Base-by-base conservation (phyloP, 2,113 vertebrate species). In the Noturus placidus region DNA sequence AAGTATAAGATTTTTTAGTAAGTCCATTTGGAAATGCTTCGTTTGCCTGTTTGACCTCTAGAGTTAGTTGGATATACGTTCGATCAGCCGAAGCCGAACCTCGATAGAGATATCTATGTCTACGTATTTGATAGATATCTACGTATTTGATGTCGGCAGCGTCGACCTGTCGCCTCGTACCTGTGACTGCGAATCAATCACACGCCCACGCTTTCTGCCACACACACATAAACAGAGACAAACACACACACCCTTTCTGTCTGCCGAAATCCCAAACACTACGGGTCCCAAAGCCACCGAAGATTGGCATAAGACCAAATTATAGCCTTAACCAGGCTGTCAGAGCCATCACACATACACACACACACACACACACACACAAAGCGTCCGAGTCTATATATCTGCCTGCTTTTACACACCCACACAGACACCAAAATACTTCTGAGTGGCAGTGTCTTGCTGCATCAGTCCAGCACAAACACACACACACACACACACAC, bases 141-240 rank as follows among this genome's bases (percentile, higher is more conserved):
- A n/a, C 3, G 38, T 52, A 78, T 65, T 79, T 57, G 22, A 77
- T 67, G 30, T 84, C 3, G 14, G 63, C 57, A 69, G 35, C 46
- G 42, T 81, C 81, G 25, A 72, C 46, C 57, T 65, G 69, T 89
- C 15, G 5, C 80, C 77, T 52, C 25, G 33, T 78, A 56, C 72
- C 84, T 69, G 65, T 82, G 76, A 72, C 70, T 78, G 70, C 35
- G 77, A 59, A 76, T 88, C 57, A 91, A 81, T 91, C 88, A 87
- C 46, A 35, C 50, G 72, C 7, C 61, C 83, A 87, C 86, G 78
- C 59, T 0, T 65, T 83, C 78, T 69, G 83, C 67, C 91, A 92
- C 85, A 42, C 50, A 22, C 59, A 50, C 42, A 14, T 14, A 46
- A 42, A 77, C 54, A 70, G 8, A 70, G 61, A 85, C 74, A 50